Percentiles rank a stretch among this genome's conserved stretches.
Conservation (phyloP, 2,113 vertebrate species). For the Bubo scandiacus region DNA sequence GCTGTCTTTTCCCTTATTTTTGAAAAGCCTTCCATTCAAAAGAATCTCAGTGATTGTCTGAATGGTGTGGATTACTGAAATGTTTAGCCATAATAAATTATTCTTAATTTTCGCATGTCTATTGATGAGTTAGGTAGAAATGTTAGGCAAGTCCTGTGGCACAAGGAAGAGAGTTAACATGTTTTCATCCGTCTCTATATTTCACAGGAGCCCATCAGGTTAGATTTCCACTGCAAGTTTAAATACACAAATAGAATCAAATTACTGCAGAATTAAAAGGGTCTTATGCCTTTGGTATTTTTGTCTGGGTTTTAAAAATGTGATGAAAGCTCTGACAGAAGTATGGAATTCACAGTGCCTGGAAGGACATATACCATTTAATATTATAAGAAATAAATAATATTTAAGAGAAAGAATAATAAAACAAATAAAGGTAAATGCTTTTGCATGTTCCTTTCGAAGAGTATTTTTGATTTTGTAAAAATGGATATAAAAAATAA, state of each 20-base stretch:
- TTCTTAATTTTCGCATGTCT: slow-evolving; percentile 44
- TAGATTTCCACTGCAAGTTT: slow-evolving; percentile 44
- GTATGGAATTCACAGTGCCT: not conserved
- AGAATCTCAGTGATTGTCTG: slow-evolving; percentile 23
- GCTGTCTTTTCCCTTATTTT: slow-evolving; percentile 21
- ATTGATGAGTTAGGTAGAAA: not conserved
- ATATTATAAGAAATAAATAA: not conserved
- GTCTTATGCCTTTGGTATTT: not conserved
- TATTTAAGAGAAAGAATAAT: not conserved
- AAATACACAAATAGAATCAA: slow-evolving; percentile 47
- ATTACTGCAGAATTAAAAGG: slow-evolving; percentile 11
- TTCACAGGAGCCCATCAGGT: slow-evolving; percentile 41
- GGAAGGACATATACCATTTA: not conserved
- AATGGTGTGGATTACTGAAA: slow-evolving; percentile 28
- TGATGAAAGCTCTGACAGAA: not conserved
- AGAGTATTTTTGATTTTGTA: not conserved
- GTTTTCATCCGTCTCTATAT: slow-evolving; percentile 38
- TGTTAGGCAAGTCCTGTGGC: not conserved
- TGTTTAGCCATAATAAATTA: slow-evolving; percentile 16
- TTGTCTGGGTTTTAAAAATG: not conserved
- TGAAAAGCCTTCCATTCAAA: slow-evolving; percentile 40
- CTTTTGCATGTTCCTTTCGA: not conserved
- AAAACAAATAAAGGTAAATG: not conserved
- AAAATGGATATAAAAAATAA: not conserved
- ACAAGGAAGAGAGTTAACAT: not conserved